Evolutionary conservation across 2,888 invertebrate species (phyloP).

Genomic region (Scrobipalpa atriplicella): DNA sequence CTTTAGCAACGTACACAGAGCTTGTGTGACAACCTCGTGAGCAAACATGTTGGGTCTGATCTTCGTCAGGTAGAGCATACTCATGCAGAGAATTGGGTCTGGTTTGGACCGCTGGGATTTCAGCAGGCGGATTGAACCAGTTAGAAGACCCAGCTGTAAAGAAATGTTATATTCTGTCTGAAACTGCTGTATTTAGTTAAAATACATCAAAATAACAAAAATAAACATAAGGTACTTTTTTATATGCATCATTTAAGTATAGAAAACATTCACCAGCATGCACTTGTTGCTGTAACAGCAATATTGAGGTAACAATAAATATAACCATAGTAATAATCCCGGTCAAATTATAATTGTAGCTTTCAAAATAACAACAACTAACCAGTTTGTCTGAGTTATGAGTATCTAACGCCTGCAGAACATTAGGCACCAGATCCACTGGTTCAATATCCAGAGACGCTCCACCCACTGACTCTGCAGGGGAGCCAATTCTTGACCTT

Average conservation of each 20-base stretch:
- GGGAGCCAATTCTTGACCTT: slow-evolving; percentile 70
- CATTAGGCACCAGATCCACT: slow-evolving; percentile 88
- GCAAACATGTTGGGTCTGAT: slow-evolving; percentile 89
- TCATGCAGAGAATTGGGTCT: slow-evolving; percentile 89
- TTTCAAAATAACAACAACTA: slow-evolving; percentile 32
- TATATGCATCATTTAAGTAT: too few species aligned
- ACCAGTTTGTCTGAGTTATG: slow-evolving; percentile 92
- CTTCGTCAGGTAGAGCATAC: slow-evolving; percentile 91
- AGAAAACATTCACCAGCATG: too few species aligned
- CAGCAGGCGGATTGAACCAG: slow-evolving; percentile 93
- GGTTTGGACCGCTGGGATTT: slow-evolving; percentile 92
- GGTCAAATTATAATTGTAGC: too few species aligned
- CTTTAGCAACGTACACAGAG: slow-evolving; percentile 91
- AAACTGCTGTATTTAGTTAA: too few species aligned
- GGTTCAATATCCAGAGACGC: slow-evolving; percentile 91
- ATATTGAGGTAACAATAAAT: too few species aligned
- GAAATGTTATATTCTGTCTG: neutral
- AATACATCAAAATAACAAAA: too few species aligned
- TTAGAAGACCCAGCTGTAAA: slow-evolving; percentile 87
- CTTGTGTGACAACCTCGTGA: slow-evolving; percentile 89
- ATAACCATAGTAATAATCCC: too few species aligned
- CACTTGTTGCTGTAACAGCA: too few species aligned
- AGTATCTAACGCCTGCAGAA: slow-evolving; percentile 89
- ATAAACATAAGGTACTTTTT: too few species aligned
- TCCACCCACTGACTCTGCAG: slow-evolving; percentile 70